Conservation (phyloP, 2,797 vertebrate genomes). For the Oryzias dopingdopingensis region DNA sequence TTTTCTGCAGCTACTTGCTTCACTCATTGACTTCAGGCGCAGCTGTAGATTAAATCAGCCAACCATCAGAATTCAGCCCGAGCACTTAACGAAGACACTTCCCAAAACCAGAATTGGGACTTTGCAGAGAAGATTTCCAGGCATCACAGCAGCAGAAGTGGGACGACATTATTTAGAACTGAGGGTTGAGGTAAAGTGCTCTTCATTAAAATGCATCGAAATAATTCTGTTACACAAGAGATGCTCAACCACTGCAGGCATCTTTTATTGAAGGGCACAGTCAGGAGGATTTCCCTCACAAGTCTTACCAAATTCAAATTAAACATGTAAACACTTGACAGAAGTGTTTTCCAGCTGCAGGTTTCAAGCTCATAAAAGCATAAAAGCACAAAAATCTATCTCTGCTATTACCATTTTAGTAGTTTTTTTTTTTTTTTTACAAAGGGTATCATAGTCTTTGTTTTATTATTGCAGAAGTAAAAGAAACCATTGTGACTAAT, state of each 20-base stretch:
- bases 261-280: constrained; percentile 32
- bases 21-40: neutral
- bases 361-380: neutral
- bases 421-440: neutral
- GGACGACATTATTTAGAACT: constrained; percentile 10
- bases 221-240: constrained; percentile 44
- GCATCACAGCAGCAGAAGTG: constrained; percentile 20
- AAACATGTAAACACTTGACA: constrained; percentile 5
- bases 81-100: constrained; percentile 7
- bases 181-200: constrained; percentile 20
- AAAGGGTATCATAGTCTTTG: neutral
- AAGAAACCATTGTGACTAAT: no score
- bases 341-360: neutral
- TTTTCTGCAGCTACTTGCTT: constrained; percentile 8
- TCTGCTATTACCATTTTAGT: neutral
- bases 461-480: no score
- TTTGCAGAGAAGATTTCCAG: constrained; percentile 14
- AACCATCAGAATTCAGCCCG: neutral
- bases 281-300: constrained; percentile 20
- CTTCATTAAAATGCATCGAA: constrained; percentile 56
- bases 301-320: constrained; percentile 15
- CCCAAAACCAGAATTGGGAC: constrained; percentile 12
- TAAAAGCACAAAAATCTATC: neutral
- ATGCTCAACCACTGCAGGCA: constrained; percentile 39
- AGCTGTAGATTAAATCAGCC: neutral